Base-by-base conservation (phyloP, 30 jellyfish, hydroid and myxozoan species). In the Nemopilema nomurai region DNA sequence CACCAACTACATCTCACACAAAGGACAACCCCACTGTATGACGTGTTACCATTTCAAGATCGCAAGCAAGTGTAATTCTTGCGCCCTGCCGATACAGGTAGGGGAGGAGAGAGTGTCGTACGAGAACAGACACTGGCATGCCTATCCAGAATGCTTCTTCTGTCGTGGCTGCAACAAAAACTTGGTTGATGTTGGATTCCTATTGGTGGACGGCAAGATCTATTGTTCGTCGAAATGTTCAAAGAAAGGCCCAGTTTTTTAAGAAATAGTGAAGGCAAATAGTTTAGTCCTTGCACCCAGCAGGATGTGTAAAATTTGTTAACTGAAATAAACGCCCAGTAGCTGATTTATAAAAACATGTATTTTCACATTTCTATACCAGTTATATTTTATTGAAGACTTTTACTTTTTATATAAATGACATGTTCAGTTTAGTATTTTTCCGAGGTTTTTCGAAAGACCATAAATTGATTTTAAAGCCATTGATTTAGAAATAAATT, bases 61-160 rank as follows among this genome's bases (percentile, higher is more conserved):
- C 62, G 96, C 98, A 7, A 86, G 70, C 74, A 83, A 82, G 33
- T 91, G 98, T 71, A 21, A 29, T 8, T 23, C 96, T 8, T 91
- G 98, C 68, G 77, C 83, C 21, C 77, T 74, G 76, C 93, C 98
- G 13, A 81, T 91, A 9, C 84, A 72, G 62, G 96, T 76, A 8
- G 98, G 96, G 30, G 87, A 71, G 49, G 89, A 71, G 51, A 81
- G 96, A 18, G 67, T 91, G 19, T 31, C 90, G 18, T 76, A 79
- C 66, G 94, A 51, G 62, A 62, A 62, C 18, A 29, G n/a, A 67
- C 84, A 79, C 50, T 91, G 98, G 98, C 98, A 91, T 53, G 96
- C 86, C 4, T 49, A 57, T 62, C 51, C 23, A 16, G 90, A 83
- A 67, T 91, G 98, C 86, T 91, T 91, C 93, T 91, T 69, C 32